A percentile compares a stretch with the other conserved stretches of the same genome.
Evolutionary conservation across 2,888 invertebrate genomes (phyloP).

Genomic region (Cephus pulcher): DNA sequence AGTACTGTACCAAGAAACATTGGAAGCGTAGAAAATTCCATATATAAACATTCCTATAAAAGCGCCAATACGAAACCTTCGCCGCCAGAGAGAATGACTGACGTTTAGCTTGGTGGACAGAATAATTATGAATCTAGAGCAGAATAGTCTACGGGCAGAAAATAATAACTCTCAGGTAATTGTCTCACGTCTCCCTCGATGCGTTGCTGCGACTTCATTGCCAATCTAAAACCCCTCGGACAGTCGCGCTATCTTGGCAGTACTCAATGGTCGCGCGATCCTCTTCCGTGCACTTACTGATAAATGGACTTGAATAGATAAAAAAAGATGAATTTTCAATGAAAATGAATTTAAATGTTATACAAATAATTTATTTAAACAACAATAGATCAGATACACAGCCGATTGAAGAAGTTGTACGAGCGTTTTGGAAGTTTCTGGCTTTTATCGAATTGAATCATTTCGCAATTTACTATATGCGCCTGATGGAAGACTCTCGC

Average conservation of each 20-base stretch:
- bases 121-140: not conserved
- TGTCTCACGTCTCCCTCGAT: not conserved
- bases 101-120: not conserved
- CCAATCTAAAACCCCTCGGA: not conserved
- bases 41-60: not conserved
- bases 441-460: no score
- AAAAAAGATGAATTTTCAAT: not conserved
- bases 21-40: not conserved
- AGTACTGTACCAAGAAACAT: not conserved
- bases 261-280: no score
- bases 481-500: no score
- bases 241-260: no score
- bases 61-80: not conserved
- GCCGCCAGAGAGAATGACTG: not conserved
- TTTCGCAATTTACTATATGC: no score
- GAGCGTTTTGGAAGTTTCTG: no score
- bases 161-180: not conserved
- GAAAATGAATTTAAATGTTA: not conserved
- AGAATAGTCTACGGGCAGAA: not conserved
- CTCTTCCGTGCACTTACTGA: not conserved
- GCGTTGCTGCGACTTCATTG: not conserved
- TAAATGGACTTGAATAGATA: not conserved
- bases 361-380: no score
- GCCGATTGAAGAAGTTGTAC: no score
- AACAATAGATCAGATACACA: no score